These are phyloP conservation scores for Isaurus tuberculatus DNA, from an alignment of 92 coral and sea anemone genomes.

Conservation along the genomic window DNA sequence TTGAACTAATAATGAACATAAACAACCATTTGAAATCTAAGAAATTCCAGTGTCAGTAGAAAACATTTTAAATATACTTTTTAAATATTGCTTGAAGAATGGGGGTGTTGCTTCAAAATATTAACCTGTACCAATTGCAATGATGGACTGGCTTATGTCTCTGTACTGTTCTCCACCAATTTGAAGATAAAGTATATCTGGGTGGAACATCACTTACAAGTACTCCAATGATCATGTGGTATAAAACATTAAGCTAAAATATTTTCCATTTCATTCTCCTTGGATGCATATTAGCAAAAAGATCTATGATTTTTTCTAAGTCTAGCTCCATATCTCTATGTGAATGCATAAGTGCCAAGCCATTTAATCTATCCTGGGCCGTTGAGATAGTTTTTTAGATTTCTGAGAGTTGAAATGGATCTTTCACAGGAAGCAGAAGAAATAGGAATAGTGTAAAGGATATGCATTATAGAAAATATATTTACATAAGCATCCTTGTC, in stretches of 20 bases:
- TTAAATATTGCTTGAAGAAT: constrained; percentile 7
- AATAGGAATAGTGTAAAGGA: constrained; percentile 68
- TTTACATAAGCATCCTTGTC: constrained; percentile 68
- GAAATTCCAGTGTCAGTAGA: constrained; percentile 12
- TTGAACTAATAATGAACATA: background rate
- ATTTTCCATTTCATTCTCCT: constrained; percentile 62
- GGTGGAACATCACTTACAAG: constrained; percentile 73
- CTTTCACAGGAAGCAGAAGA: constrained; percentile 72
- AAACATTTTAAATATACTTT: constrained; percentile 11
- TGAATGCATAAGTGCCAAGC: constrained; percentile 73
- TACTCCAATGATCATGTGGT: constrained; percentile 44
- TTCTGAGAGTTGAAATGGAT: constrained; percentile 66
- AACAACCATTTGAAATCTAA: constrained; percentile 21
- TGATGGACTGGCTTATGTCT: constrained; percentile 47
- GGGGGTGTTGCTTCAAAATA: constrained; percentile 8
- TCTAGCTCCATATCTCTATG: constrained; percentile 64
- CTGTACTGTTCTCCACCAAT: constrained; percentile 77
- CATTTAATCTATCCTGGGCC: constrained; percentile 70
- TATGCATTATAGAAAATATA: constrained; percentile 64
- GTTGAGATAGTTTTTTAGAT: constrained; percentile 66
- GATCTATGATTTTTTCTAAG: constrained; percentile 54
- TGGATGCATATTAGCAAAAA: constrained; percentile 69
- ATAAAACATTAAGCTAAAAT: constrained; percentile 30
- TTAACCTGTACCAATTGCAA: constrained; percentile 4
- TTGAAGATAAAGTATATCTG: constrained; percentile 55